phyloP scores from a whole-genome alignment of 2,113 vertebrate genomes.

The Sinocyclocheilus maitianheensis region DNA sequence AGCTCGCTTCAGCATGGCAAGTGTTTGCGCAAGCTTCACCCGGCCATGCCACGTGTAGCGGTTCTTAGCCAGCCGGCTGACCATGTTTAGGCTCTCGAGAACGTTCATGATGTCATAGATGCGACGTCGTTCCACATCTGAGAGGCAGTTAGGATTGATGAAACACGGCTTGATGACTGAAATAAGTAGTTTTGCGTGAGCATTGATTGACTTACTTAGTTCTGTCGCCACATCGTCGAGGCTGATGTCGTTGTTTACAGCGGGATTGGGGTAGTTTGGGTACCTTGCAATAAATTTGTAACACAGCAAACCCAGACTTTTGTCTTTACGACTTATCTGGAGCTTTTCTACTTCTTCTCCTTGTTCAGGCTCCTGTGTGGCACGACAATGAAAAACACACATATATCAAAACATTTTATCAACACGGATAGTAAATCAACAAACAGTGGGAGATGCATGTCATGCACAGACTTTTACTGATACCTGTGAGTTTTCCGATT shows the following conservation, averaged over 20 bases:
- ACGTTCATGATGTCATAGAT: conserved; percentile 98
- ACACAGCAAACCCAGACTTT: conserved; percentile 93
- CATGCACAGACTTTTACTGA: conserved; percentile 47
- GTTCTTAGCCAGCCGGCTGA: conserved; percentile 95
- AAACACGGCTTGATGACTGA: background rate
- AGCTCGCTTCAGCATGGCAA: conserved; percentile 82
- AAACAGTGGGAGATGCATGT: background rate
- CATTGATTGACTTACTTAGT: conserved; percentile 81
- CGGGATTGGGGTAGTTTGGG: conserved; percentile 83
- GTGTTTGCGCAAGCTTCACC: conserved; percentile 83
- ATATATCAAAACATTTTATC: background rate
- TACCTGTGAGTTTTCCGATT: conserved; percentile 70
- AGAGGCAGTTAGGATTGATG: too few species aligned
- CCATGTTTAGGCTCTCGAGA: conserved; percentile 95
- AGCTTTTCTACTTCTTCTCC: conserved; percentile 88
- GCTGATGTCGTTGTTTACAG: conserved; percentile 85
- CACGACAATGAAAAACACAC: background rate
- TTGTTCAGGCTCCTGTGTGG: conserved; percentile 78
- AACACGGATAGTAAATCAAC: background rate
- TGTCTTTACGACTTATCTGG: conserved; percentile 92
- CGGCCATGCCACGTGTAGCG: conserved; percentile 90
- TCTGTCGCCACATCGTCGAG: conserved; percentile 92
- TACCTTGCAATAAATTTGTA: conserved; percentile 92
- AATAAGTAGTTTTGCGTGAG: background rate
- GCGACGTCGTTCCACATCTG: conserved; percentile 90